Evolutionary conservation across 2,888 invertebrate genomes (phyloP), one percentile per base, ranked within the genome.

Genomic region (Scelioninae gen. 1): DNA sequence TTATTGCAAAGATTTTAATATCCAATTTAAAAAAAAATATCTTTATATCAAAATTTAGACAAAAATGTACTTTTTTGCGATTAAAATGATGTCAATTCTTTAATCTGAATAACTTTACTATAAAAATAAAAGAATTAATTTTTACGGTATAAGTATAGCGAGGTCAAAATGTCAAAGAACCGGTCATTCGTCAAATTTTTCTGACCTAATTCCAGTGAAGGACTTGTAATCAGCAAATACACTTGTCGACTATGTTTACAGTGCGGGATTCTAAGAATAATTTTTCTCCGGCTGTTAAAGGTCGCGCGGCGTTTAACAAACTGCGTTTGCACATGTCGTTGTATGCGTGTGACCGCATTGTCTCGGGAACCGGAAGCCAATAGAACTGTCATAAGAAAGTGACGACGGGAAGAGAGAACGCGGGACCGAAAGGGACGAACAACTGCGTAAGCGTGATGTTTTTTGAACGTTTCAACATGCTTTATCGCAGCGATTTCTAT

Each of bases 361-460:
- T 74, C 82, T 60, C 78, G 84, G 82, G 84, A 87, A 87, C 88
- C 86, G 88, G 88, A 88, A 88, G 79, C 79, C 84, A 76, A 58
- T 60, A 76, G 47, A 65, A 69, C 72, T 76, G 79, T 81, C 74
- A 75, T 81, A 81, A 81, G 80, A 81, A 81, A 81, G 88, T 88
- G 88, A 88, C 51, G 83, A 77, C 72, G 68, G 76, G 80, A 80
- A 80, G 72, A 83, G 77, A 83, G 72, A 80, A 66, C 66, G 29
- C 69, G 65, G 65, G n/a, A n/a, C n/a, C n/a, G n/a, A n/a, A n/a
- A n/a, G n/a, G n/a, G n/a, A n/a, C n/a, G n/a, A 79, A 75, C 66
- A 75, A 65, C 63, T 45, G 51, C 51, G 16, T 40, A 23, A 45
- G 38, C 60, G 16, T 53, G 16, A 53, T 16, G 51, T 47, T 76